Conservation (phyloP, 2,113 vertebrate genomes). For the Notiomystis cincta region DNA sequence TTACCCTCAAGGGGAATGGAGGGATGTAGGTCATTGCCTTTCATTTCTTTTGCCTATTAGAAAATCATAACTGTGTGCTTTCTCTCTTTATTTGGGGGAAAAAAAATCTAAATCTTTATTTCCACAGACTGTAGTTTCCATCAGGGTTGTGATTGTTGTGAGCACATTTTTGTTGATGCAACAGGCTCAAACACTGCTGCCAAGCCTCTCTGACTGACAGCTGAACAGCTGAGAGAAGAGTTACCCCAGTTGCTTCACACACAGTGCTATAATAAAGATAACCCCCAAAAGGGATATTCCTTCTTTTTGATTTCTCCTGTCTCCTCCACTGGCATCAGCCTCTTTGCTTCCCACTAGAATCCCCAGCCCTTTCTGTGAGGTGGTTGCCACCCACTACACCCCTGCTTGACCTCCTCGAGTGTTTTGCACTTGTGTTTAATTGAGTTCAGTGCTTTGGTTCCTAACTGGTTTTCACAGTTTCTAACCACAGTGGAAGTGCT, state of each 20-base stretch:
- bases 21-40: not conserved
- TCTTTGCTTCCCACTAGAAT: not conserved
- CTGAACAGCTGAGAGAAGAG: not conserved
- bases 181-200: not conserved
- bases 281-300: not conserved
- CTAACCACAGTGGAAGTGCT: not conserved
- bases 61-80: not conserved
- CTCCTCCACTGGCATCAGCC: not conserved
- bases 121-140: not conserved
- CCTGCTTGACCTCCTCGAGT: fast-evolving
- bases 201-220: not conserved
- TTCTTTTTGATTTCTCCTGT: not conserved
- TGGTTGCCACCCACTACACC: fast-evolving
- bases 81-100: not conserved
- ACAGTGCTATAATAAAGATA: not conserved
- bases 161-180: not conserved
- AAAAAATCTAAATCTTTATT: not conserved
- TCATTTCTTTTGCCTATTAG: not conserved
- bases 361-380: not conserved
- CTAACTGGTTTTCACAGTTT: not conserved
- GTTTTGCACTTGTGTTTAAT: not conserved
- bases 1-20: not conserved
- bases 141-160: not conserved
- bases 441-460: not conserved
- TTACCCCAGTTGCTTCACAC: not conserved